phyloP scores from a whole-genome alignment of 2,113 vertebrate species.

The Psittacula cyanocephala region DNA sequence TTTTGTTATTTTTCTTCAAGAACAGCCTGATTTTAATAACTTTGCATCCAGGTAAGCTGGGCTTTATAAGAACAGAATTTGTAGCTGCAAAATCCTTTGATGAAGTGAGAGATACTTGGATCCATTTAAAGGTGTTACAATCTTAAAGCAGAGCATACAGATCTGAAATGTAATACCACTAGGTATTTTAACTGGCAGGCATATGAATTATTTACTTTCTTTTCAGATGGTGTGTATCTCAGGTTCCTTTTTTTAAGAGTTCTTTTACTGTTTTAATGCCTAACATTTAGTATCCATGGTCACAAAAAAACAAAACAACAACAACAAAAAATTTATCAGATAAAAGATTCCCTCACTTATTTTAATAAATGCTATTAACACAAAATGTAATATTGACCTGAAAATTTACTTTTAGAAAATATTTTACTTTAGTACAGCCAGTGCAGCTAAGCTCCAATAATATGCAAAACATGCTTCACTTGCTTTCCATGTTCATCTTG shows the following conservation, averaged over 20 bases:
- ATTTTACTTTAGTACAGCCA: background rate
- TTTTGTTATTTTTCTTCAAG: background rate
- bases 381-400: background rate
- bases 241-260: background rate
- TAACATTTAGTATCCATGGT: background rate
- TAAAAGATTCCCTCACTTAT: background rate
- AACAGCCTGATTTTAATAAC: background rate
- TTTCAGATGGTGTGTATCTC: background rate
- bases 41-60: background rate
- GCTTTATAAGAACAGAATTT: background rate
- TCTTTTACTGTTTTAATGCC: background rate
- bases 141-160: background rate
- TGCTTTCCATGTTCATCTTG: background rate
- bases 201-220: background rate
- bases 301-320: background rate
- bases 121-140: background rate
- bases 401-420: background rate
- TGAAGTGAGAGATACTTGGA: background rate
- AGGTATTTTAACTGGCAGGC: background rate
- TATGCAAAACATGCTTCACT: background rate
- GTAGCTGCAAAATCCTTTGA: background rate
- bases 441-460: background rate
- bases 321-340: background rate
- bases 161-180: background rate
- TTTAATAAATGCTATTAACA: background rate